Percentiles rank a stretch among this genome's conserved stretches.
These are phyloP conservation scores for Heteronetta atricapilla DNA, from an alignment of 2,113 vertebrate genomes.

Conservation along the genomic window DNA sequence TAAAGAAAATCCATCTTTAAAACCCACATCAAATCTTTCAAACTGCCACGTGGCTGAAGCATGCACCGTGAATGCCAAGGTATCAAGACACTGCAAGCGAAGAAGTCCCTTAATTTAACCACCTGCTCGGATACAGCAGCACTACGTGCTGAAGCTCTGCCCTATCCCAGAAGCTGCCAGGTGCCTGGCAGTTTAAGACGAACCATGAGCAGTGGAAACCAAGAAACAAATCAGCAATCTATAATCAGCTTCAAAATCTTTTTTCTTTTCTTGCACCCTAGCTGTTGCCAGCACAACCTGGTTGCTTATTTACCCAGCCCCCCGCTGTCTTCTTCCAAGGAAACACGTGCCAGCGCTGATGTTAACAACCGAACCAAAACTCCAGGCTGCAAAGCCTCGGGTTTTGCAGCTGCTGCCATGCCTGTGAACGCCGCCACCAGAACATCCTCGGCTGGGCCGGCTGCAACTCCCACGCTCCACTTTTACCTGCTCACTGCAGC, in stretches of 20 bases:
- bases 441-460: fast-evolving
- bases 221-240: background rate
- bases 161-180: background rate
- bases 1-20: background rate
- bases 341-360: background rate
- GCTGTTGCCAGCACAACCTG: background rate
- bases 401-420: fast-evolving
- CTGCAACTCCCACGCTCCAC: background rate
- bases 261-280: no score
- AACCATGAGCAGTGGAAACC: background rate
- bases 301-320: background rate
- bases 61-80: background rate
- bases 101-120: background rate
- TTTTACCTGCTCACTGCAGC: background rate
- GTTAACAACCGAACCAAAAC: background rate
- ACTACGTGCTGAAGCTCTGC: background rate
- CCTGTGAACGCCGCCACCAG: background rate
- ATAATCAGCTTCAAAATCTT: background rate
- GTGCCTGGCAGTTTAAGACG: background rate
- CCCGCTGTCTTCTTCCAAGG: fast-evolving
- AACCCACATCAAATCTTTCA: background rate
- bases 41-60: background rate
- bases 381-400: background rate
- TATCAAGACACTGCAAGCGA: background rate
- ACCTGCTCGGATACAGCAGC: background rate